Evolutionary conservation across 2,113 vertebrate species (phyloP), one percentile per base, ranked within the genome.

Genomic region (Podarcis cretensis): DNA sequence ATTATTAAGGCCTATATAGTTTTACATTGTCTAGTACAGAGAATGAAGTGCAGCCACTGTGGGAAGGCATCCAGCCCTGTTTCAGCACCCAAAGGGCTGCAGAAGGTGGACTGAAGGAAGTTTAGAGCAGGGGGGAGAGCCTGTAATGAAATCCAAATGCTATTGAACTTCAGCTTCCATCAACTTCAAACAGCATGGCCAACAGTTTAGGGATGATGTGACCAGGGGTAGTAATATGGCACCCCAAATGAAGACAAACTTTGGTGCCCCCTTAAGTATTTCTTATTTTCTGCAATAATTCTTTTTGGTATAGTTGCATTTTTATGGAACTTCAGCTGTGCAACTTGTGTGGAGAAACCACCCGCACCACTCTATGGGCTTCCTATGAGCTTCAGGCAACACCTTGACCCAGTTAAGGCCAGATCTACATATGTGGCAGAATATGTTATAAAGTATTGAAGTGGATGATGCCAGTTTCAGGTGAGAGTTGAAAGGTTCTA

Each of bases 1-100:
- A 63, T 63, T 86, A 87, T 94, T 88, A 84, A 76, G 65, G 27
- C 84, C 92, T 92, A 93, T 74, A 88, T 84, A 66, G 82, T 71
- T 95, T 90, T 90, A 93, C 79, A 84, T 81, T 90, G 84, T 75
- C 84, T 86, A 79, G 21, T 0, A 0, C 76, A 69, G 57, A 85
- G 88, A 83, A 65, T n/a, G 10, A 75, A 81, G 37, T 65, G 25
- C 57, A 88, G 37, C 5, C 32, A 66, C 20, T 76, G 37, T 75
- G 27, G n/a, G 20, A 43, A 75, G 25, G 13, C 18, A 12, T 54
- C 48, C 48, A 54, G 9, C 48, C 48, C 48, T 54, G 48, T 54
- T 54, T 54, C 48, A 12, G 48, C 48, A 54, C 48, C 48, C 48
- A 54, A 54, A 54, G 10, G 2, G 48, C 59, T 20, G 4, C 59